These are phyloP conservation scores for Alauda arvensis DNA, from an alignment of 2,797 vertebrate species.

Conservation along the genomic window DNA sequence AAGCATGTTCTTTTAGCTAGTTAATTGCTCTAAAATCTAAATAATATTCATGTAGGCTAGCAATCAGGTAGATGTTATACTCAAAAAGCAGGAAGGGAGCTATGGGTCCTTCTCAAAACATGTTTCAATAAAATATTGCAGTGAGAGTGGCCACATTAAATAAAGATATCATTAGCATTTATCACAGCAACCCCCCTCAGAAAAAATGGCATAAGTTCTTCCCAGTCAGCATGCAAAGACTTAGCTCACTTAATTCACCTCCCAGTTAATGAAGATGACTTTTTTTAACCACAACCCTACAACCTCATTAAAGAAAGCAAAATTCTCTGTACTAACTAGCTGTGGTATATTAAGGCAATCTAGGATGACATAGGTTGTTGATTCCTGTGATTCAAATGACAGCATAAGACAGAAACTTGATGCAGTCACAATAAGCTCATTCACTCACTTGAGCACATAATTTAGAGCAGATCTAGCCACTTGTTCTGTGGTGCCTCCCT, in stretches of 20 bases:
- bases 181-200: accelerated
- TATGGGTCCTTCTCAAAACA: background rate
- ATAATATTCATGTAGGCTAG: background rate
- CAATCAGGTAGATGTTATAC: background rate
- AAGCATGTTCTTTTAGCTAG: background rate
- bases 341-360: background rate
- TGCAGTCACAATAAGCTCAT: background rate
- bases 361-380: background rate
- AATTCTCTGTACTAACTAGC: background rate
- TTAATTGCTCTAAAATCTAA: background rate
- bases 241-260: background rate
- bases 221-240: background rate
- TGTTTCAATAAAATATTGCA: background rate
- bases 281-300: background rate
- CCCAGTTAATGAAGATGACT: background rate
- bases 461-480: too few relatives aligned
- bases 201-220: background rate
- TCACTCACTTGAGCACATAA: accelerated
- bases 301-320: background rate
- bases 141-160: background rate
- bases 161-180: background rate
- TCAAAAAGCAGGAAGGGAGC: background rate
- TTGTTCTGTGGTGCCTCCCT: background rate
- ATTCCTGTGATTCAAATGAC: background rate
- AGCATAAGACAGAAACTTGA: background rate